Base-by-base conservation (phyloP, 2,797 vertebrate species). In the Anabacerthia variegaticeps region DNA sequence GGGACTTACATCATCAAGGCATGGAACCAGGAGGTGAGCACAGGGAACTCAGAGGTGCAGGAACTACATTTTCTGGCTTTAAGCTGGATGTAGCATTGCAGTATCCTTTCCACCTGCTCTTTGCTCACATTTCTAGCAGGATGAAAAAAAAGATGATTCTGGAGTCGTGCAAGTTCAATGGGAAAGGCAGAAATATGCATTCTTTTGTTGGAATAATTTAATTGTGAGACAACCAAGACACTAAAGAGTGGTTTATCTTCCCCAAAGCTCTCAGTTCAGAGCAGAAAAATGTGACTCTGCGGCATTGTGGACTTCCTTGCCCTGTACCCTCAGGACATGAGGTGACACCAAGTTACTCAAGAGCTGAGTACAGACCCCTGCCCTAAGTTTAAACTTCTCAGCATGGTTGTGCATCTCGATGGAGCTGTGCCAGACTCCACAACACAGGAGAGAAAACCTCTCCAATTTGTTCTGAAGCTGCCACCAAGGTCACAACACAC, bases 41-140 rank as follows among this genome's bases (percentile, higher is more conserved):
- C 37, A 41, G 79, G 39, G 73, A 85, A 55, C 56, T 74, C 6
- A 19, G 23, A 0, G n/a, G 88, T 76, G 49, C 88, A 95, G 83
- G 79, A 93, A 39, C 65, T 39, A 12, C 79, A 5, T 19, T 54
- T 30, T 76, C n/a, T 67, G 72, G n/a, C 15, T 4, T 46, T 21
- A 75, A 92, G 72, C 46, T 77, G 69, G 22, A 21, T 52, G n/a
- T 80, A 77, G 82, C 88, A 75, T 3, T 72, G 88, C 68, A 44
- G 20, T 30, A 7, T 37, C 79, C 43, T 59, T 43, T 54, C 34
- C 41, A 46, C 61, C 69, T 55, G 52, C 30, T 55, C n/a, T 39
- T 81, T 1, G 2, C 48, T 58, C 63, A 22, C 2, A 18, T 83
- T 90, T 79, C 66, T 74, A 75, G 48, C 62, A 65, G 44, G 17